phyloP scores from a whole-genome alignment of 1,140 invertebrate genomes.

The Metaphire vulgaris region DNA sequence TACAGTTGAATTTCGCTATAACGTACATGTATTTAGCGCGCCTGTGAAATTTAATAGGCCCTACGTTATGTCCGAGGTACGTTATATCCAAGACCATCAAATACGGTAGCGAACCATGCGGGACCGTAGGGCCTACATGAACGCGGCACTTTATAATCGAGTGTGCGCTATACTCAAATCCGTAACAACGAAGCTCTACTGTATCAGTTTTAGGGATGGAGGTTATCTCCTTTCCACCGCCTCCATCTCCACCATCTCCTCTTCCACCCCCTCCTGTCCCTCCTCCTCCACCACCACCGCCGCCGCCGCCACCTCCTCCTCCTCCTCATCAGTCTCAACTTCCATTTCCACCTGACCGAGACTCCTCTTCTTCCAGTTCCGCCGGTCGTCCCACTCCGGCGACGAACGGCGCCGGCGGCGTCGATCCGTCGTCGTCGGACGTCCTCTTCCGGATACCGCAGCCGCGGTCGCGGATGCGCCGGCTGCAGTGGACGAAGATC shows the following conservation, averaged over 20 bases:
- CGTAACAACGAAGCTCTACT: no score
- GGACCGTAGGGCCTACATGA: no score
- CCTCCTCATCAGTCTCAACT: slow-evolving; percentile 30
- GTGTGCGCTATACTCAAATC: no score
- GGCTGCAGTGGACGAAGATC: slow-evolving; percentile 50
- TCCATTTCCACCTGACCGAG: background rate
- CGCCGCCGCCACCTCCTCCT: slow-evolving; percentile 37
- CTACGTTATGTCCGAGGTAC: no score
- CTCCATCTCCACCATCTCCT: slow-evolving; percentile 27
- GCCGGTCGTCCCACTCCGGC: no score
- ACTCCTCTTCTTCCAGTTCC: background rate
- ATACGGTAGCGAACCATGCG: no score
- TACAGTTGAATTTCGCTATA: no score
- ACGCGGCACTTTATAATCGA: no score
- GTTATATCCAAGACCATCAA: no score
- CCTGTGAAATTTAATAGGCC: no score
- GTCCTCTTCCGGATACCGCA: slow-evolving; percentile 32
- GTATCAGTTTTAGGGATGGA: background rate
- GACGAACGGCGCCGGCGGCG: slow-evolving; percentile 15
- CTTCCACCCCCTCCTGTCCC: slow-evolving; percentile 33
- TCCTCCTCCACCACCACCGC: background rate
- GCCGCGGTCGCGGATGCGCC: slow-evolving; percentile 43
- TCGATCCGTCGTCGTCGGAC: slow-evolving; percentile 30
- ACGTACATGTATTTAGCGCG: no score
- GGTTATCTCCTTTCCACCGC: background rate